These are phyloP conservation scores for Camelus bactrianus DNA, from an alignment of 2,113 vertebrate species.

Conservation along the genomic window DNA sequence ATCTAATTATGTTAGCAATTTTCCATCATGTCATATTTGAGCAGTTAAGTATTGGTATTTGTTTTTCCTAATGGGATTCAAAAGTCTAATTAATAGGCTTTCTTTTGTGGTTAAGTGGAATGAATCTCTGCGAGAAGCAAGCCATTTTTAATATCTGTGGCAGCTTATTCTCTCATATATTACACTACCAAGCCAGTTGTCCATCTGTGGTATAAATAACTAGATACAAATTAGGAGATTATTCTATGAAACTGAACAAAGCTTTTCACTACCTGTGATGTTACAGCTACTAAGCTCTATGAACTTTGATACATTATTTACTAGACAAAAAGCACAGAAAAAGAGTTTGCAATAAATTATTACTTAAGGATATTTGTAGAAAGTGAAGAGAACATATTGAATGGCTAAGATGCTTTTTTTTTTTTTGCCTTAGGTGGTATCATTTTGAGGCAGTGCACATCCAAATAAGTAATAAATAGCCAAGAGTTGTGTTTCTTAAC, in stretches of 20 bases:
- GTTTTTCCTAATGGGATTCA: constrained; percentile 89
- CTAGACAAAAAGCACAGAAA: not conserved
- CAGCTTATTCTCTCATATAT: constrained; percentile 76
- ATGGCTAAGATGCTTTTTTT: not conserved
- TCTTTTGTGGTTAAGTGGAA: constrained; percentile 85
- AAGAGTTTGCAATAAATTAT: not conserved
- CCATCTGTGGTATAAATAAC: constrained; percentile 65
- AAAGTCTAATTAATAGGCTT: constrained; percentile 88
- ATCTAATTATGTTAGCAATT: constrained; percentile 89
- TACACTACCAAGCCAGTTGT: constrained; percentile 55
- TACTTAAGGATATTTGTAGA: not conserved
- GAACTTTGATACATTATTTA: not conserved
- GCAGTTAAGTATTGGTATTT: constrained; percentile 88
- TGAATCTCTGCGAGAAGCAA: constrained; percentile 81
- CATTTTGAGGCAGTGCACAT: not conserved
- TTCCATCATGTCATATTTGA: constrained; percentile 87
- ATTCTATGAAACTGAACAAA: constrained; percentile 51
- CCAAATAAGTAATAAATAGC: not conserved
- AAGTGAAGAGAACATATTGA: not conserved
- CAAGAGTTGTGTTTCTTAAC: not conserved
- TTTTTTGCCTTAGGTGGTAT: not conserved
- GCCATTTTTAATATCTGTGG: constrained; percentile 79
- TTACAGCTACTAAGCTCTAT: not conserved
- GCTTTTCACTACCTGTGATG: constrained; percentile 13
- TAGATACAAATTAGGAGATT: constrained; percentile 25